These are phyloP conservation scores for Struthidea cinerea DNA, from an alignment of 2,113 vertebrate species.

Conservation along the genomic window DNA sequence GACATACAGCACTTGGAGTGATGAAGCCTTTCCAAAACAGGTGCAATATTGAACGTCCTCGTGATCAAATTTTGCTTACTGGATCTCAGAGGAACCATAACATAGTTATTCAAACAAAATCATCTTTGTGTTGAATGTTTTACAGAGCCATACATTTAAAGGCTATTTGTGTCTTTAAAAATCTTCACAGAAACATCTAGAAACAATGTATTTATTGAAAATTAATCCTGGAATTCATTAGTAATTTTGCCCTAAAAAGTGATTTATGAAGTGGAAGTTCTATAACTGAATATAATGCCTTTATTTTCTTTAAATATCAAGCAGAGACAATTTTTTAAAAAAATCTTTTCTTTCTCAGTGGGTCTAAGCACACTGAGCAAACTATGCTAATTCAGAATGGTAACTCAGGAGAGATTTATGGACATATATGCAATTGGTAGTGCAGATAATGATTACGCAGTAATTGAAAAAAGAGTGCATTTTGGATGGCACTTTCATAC, in stretches of 20 bases:
- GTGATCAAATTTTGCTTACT: neutral
- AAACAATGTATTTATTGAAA: neutral
- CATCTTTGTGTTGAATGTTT: neutral
- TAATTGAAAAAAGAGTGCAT: neutral
- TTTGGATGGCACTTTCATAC: neutral
- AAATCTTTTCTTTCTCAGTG: neutral
- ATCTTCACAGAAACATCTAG: neutral
- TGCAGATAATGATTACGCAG: neutral
- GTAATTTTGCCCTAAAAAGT: neutral
- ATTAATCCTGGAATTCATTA: neutral
- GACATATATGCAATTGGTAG: neutral
- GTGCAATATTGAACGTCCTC: neutral
- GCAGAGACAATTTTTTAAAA: neutral
- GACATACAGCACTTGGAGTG: neutral
- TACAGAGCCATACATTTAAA: neutral
- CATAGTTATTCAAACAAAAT: neutral
- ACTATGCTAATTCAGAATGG: neutral
- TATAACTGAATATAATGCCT: neutral
- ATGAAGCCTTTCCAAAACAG: neutral
- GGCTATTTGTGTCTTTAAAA: neutral
- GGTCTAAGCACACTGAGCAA: neutral
- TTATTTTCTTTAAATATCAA: neutral
- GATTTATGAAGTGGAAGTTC: neutral
- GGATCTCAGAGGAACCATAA: neutral
- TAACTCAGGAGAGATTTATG: neutral